phyloP scores from a whole-genome alignment of 2,888 invertebrate genomes.

The Agonum fuliginosum region DNA sequence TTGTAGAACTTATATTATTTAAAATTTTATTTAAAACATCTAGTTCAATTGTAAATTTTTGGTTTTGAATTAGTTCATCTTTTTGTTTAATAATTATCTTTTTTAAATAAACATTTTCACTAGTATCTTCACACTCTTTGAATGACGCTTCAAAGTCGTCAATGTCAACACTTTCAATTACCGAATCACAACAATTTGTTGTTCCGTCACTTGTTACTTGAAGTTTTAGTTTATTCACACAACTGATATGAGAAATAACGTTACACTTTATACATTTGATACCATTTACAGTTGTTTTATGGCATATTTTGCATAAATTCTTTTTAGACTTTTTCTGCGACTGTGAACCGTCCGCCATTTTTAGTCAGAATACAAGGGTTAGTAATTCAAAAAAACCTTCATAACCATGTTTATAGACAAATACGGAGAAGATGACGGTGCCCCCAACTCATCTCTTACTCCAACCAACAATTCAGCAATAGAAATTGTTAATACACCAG shows the following conservation, averaged over 20 bases:
- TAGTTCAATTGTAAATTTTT: neutral
- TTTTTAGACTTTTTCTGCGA: neutral
- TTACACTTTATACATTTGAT: neutral
- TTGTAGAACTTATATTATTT: neutral
- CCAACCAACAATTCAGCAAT: too few species aligned
- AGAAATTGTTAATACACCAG: too few species aligned
- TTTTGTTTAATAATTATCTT: neutral
- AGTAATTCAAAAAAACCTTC: too few species aligned
- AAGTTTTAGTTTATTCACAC: neutral
- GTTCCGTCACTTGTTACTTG: neutral
- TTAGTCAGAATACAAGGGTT: too few species aligned
- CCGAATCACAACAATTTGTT: neutral
- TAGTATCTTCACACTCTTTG: neutral
- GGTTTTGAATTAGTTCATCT: neutral
- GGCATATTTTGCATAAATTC: neutral
- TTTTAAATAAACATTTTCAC: neutral
- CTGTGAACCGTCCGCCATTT: neutral
- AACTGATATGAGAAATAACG: neutral
- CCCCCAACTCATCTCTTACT: too few species aligned
- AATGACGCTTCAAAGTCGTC: neutral
- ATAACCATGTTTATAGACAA: too few species aligned
- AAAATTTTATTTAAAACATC: neutral
- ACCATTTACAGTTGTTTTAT: neutral
- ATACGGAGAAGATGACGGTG: too few species aligned
- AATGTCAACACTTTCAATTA: neutral